Base-by-base conservation (phyloP, 2,888 invertebrate genomes). In the Tenodera sinensis region DNA sequence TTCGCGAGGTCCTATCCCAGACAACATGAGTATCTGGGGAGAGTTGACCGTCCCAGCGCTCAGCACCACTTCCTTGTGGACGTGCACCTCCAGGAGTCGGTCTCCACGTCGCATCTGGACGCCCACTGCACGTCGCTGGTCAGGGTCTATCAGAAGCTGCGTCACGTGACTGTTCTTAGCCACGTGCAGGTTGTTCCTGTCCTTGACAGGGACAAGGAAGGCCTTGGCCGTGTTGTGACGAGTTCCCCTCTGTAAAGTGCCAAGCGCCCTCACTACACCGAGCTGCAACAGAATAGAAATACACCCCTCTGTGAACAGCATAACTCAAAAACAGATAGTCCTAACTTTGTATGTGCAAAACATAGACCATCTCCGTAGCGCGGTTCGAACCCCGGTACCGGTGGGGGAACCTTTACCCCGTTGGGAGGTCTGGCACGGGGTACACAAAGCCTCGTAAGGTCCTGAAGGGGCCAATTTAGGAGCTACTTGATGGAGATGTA, bases 11-110 rank as follows among this genome's bases (percentile, higher is more conserved):
- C 95, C 95, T 15, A 96, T 93, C 0, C 96, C 96, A 0, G 96
- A 96, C 25, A 96, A 92, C 95, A 96, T 95, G 83, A 97, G 93
- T 7, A 97, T 91, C 92, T 97, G 96, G 0, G 96, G 96, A 2
- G 95, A 94, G 91, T 95, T 96, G 87, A 97, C 94, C 3, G 95
- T 94, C 7, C 97, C 97, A 1, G 95, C 96, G 15, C 95, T 95
- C 8, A 97, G 91, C 89, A 97, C 95, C 0, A 97, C 94, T 91
- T 96, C 96, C 90, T 95, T 95, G 20, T 93, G 93, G 8, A 95
- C 95, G 30, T 90, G 42, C 20, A 91, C 90, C 27, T 27, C 28
- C n/a, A 34, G 28, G 85, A 90, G 89, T 20, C 81, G 81, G 27
- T 90, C 91, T 9, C 85, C 91, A 91, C 20, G 92, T 90, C 91